Percentiles rank a stretch among this genome's conserved stretches.
phyloP scores from a whole-genome alignment of 2,888 invertebrate species.

The Melipona bicolor region DNA sequence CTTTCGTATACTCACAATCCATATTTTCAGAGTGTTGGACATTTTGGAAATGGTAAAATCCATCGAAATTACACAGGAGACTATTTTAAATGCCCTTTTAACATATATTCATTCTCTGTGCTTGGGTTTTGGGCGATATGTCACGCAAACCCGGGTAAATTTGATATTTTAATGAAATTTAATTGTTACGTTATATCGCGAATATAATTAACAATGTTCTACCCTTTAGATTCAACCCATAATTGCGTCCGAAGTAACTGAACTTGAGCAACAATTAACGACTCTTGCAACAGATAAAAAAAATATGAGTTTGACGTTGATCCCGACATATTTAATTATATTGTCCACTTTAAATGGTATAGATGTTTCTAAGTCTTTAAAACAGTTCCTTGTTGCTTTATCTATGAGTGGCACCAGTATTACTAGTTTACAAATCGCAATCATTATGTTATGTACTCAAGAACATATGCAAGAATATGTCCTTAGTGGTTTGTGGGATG shows the following conservation, averaged over 20 bases:
- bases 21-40: constrained; percentile 85
- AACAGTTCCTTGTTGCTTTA: constrained; percentile 85
- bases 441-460: constrained; percentile 85
- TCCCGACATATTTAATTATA: constrained; percentile 87
- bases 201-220: background rate
- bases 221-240: constrained; percentile 85
- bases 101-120: constrained; percentile 87
- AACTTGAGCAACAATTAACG: constrained; percentile 87
- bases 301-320: constrained; percentile 85
- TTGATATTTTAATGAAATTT: background rate
- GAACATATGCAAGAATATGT: constrained; percentile 86
- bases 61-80: constrained; percentile 85
- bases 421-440: constrained; percentile 85
- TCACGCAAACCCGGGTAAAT: constrained; percentile 85
- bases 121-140: constrained; percentile 88
- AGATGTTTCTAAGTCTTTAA: constrained; percentile 86
- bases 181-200: background rate
- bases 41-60: constrained; percentile 86
- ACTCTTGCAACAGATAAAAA: constrained; percentile 85
- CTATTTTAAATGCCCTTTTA: constrained; percentile 85
- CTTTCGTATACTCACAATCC: constrained; percentile 6
- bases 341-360: constrained; percentile 85
- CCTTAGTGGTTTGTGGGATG: constrained; percentile 88
- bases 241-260: constrained; percentile 86
- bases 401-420: constrained; percentile 85